Evolutionary conservation across 2,888 invertebrate species (phyloP).

Genomic region (Apamea sordens): DNA sequence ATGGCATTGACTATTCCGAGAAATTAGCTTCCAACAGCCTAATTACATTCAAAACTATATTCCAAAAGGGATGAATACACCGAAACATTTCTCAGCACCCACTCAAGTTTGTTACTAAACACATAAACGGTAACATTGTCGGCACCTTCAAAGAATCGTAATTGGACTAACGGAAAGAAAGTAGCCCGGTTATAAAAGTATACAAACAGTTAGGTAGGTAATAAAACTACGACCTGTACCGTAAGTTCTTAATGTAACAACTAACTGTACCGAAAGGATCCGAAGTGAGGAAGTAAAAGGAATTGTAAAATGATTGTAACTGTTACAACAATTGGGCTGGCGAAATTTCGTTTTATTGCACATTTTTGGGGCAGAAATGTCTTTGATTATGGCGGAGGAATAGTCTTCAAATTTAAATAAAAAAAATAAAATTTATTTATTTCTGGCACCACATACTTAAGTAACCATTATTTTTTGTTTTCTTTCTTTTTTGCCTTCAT

Average conservation of each 20-base stretch:
- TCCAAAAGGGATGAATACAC: constrained; percentile 19
- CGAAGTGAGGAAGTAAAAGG: constrained; percentile 50
- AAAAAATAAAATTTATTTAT: too few relatives aligned
- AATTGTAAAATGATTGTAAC: constrained; percentile 55
- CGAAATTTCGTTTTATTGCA: constrained; percentile 64
- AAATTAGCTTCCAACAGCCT: neutral
- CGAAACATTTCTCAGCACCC: constrained; percentile 39
- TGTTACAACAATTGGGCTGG: constrained; percentile 61
- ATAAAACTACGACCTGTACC: constrained; percentile 74
- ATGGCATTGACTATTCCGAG: neutral
- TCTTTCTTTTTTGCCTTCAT: too few relatives aligned
- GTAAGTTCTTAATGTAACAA: constrained; percentile 53
- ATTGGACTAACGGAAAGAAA: constrained; percentile 86
- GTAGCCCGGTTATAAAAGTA: constrained; percentile 82
- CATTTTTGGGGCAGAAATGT: constrained; percentile 54
- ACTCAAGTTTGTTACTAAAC: constrained; percentile 60
- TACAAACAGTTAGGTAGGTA: constrained; percentile 71
- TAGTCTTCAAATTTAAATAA: neutral
- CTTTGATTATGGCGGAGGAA: neutral
- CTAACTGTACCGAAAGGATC: constrained; percentile 68
- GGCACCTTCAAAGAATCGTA: constrained; percentile 81
- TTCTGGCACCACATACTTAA: too few relatives aligned
- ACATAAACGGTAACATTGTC: constrained; percentile 75
- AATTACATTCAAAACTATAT: neutral
- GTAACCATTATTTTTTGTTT: too few relatives aligned